These are phyloP conservation scores for Camptogramma bilineatum DNA, from an alignment of 2,888 invertebrate species.

Conservation along the genomic window DNA sequence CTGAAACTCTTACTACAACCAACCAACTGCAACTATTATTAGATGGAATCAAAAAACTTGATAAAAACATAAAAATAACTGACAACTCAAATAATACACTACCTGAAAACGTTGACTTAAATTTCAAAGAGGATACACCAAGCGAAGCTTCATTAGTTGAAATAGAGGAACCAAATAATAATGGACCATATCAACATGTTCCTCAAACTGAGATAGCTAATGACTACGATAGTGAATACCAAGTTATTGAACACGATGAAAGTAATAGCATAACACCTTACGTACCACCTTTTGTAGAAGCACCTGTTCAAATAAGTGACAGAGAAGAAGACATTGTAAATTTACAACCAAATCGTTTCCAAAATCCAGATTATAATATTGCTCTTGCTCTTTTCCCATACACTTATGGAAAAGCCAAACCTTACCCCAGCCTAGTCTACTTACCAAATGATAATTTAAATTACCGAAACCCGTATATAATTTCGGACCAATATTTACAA, in stretches of 20 bases:
- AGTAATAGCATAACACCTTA: background rate
- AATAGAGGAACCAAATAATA: background rate
- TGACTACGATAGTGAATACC: background rate
- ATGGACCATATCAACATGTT: background rate
- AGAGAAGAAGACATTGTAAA: background rate
- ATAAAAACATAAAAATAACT: background rate
- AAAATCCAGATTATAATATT: background rate
- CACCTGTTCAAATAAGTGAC: background rate
- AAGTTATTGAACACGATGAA: background rate
- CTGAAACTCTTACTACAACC: background rate
- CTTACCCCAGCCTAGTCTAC: background rate
- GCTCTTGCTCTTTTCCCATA: background rate
- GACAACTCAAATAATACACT: background rate
- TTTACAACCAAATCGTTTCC: background rate
- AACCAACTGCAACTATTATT: background rate
- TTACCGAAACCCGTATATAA: background rate
- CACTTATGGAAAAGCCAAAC: background rate
- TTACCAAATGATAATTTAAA: background rate
- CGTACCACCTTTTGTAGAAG: background rate
- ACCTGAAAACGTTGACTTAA: background rate
- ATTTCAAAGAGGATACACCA: background rate
- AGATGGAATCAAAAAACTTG: background rate
- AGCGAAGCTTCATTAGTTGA: background rate
- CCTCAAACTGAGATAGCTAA: background rate
- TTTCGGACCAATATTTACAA: conserved; percentile 7